These are phyloP conservation scores for Myathropa florea DNA, from an alignment of 2,888 invertebrate genomes.

Conservation along the genomic window DNA sequence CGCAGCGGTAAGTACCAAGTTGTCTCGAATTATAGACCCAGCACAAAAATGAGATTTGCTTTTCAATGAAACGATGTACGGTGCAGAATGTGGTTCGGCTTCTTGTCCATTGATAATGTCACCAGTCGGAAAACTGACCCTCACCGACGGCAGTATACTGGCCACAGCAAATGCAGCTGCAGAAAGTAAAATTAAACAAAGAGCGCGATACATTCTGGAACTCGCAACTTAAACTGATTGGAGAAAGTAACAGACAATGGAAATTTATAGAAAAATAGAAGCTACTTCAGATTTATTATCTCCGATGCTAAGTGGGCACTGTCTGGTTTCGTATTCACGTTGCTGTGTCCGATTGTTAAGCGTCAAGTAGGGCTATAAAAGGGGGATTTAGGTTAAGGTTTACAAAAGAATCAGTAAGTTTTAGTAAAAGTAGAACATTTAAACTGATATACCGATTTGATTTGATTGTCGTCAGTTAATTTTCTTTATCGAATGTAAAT, in stretches of 20 bases:
- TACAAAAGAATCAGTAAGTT: not conserved
- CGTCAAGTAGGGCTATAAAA: constrained; percentile 11
- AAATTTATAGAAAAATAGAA: constrained; percentile 3
- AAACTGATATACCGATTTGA: constrained; percentile 35
- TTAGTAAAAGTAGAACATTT: constrained; percentile 19
- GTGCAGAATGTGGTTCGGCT: constrained; percentile 79
- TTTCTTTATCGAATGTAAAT: constrained; percentile 22
- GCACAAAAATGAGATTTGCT: constrained; percentile 80
- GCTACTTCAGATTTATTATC: constrained; percentile 24
- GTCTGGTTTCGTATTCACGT: not conserved
- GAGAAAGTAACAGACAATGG: not conserved
- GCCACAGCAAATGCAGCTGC: constrained; percentile 72
- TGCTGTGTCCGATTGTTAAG: constrained; percentile 14
- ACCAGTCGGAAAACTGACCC: constrained; percentile 75
- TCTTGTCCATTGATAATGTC: constrained; percentile 78
- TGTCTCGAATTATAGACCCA: constrained; percentile 79
- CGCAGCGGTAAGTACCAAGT: constrained; percentile 80
- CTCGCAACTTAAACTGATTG: not conserved
- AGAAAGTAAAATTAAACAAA: not conserved
- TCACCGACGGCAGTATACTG: constrained; percentile 58
- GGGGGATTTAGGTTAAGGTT: constrained; percentile 47
- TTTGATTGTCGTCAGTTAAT: constrained; percentile 53
- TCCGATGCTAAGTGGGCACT: constrained; percentile 11
- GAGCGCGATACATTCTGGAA: constrained; percentile 31
- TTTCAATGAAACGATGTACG: constrained; percentile 80